A percentile compares a stretch with the other conserved stretches of the same genome.
phyloP scores from a whole-genome alignment of 2,888 invertebrate species.

The Bruchidius siliquastri region DNA sequence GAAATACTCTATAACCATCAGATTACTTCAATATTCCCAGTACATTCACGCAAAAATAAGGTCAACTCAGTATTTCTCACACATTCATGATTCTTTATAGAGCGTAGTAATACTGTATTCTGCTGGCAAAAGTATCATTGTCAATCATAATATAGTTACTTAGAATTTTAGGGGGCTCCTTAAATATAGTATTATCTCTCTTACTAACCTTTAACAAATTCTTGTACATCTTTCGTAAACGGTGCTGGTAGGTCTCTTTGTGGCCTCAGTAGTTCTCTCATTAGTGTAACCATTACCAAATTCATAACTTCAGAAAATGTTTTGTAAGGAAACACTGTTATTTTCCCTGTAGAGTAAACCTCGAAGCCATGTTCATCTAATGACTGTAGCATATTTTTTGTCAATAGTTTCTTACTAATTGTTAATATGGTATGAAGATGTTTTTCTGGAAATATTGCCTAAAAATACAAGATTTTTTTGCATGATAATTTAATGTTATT shows the following conservation, averaged over 20 bases:
- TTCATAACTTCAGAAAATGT: slow-evolving; percentile 93
- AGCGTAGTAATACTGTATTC: too few species aligned
- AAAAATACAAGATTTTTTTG: neutral
- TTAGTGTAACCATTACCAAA: slow-evolving; percentile 84
- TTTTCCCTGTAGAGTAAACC: slow-evolving; percentile 67
- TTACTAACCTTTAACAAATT: slow-evolving; percentile 46
- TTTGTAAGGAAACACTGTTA: slow-evolving; percentile 80
- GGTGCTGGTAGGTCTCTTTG: slow-evolving; percentile 84
- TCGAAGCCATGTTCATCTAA: slow-evolving; percentile 82
- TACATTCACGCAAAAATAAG: too few species aligned
- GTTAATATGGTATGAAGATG: slow-evolving; percentile 77
- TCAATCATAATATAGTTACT: too few species aligned
- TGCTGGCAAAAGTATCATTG: too few species aligned
- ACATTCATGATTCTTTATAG: too few species aligned
- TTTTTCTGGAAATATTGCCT: slow-evolving; percentile 62
- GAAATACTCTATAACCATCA: too few species aligned
- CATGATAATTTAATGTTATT: too few species aligned
- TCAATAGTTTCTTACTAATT: slow-evolving; percentile 77
- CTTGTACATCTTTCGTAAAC: slow-evolving; percentile 87
- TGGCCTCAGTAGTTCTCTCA: slow-evolving; percentile 85
- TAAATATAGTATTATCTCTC: too few species aligned
- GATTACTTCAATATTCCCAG: too few species aligned
- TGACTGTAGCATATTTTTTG: slow-evolving; percentile 71
- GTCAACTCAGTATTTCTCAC: too few species aligned
- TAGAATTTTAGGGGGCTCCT: neutral